These are phyloP conservation scores for Maccullochella peelii DNA, from an alignment of 2,113 vertebrate species.

Conservation along the genomic window DNA sequence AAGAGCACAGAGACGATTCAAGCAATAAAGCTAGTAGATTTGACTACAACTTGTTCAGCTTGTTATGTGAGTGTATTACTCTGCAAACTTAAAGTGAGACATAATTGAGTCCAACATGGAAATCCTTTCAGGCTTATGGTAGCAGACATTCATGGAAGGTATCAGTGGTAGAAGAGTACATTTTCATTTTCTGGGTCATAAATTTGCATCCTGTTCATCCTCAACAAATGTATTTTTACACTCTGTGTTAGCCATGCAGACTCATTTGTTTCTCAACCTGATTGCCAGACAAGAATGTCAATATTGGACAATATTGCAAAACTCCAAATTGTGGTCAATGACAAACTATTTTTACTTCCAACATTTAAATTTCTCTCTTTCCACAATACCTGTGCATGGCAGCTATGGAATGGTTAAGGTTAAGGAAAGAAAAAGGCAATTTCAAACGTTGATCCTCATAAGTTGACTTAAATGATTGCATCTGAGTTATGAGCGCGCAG, in stretches of 20 bases:
- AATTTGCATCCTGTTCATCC: background rate
- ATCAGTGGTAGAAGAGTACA: background rate
- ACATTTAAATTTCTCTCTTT: background rate
- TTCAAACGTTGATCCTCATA: too few species aligned
- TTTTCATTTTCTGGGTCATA: background rate
- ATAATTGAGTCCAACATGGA: too few species aligned
- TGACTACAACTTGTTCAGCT: background rate
- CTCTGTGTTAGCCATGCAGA: too few species aligned
- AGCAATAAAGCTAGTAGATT: background rate
- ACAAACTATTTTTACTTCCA: background rate
- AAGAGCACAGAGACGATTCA: background rate
- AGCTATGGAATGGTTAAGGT: background rate
- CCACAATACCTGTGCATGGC: background rate
- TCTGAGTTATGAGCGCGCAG: background rate
- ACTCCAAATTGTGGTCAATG: background rate
- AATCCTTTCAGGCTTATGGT: background rate
- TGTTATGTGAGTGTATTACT: background rate
- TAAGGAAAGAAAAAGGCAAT: too few species aligned
- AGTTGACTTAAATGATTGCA: background rate
- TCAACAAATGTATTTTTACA: too few species aligned
- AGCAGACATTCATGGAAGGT: background rate
- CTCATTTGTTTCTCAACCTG: background rate
- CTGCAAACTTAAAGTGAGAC: background rate
- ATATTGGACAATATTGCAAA: background rate
- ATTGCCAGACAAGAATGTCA: too few species aligned